Conservation (phyloP, 2,888 invertebrate species). For the Ellobium chinense region DNA sequence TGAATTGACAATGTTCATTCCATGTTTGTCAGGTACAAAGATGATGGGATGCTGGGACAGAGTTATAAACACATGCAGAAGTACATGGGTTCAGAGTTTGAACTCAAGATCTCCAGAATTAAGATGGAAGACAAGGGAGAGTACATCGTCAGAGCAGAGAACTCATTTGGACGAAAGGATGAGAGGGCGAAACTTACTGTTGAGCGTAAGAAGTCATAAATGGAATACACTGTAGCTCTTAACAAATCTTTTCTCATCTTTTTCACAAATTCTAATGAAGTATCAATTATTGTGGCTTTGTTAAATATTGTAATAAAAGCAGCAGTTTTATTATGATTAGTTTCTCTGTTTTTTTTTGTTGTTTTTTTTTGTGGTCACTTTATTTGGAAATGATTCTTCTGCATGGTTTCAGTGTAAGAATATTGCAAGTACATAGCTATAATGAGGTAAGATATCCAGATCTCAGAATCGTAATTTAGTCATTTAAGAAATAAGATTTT, state of each 20-base stretch:
- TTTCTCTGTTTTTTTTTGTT: no score
- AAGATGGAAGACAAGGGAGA: conserved; percentile 97
- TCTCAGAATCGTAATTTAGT: no score
- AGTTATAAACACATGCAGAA: conserved; percentile 99
- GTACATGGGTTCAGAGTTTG: conserved; percentile 96
- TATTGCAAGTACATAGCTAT: no score
- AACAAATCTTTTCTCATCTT: no score
- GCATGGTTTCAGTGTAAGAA: no score
- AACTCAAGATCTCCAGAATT: conserved; percentile 97
- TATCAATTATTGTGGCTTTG: no score
- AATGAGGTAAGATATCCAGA: no score
- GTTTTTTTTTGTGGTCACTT: no score
- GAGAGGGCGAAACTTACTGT: conserved; percentile 75
- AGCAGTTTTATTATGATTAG: no score
- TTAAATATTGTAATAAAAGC: no score
- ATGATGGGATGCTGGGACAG: conserved; percentile 85
- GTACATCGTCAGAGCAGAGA: conserved; percentile 88
- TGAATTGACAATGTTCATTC: neutral
- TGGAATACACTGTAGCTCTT: no score
- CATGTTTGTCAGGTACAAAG: conserved; percentile 66
- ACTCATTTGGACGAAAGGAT: conserved; percentile 78
- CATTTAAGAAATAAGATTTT: neutral
- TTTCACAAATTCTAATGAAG: no score
- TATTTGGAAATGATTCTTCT: neutral
- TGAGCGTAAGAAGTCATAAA: conserved; percentile 71